phyloP scores from a whole-genome alignment of 2,113 vertebrate genomes.

The Syngnathus floridae region DNA sequence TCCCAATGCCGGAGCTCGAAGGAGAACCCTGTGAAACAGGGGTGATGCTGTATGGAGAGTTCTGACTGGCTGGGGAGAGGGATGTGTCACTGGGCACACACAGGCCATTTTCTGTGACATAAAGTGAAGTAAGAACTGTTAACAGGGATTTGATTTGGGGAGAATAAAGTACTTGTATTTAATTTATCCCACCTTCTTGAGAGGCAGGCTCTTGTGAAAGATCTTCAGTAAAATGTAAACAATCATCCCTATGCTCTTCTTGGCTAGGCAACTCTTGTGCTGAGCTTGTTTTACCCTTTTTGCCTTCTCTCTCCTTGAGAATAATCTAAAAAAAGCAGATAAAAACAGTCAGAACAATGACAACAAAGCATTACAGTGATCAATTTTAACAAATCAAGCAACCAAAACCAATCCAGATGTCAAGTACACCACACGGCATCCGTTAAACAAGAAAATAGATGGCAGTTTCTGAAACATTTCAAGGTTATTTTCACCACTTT shows the following conservation, averaged over 20 bases:
- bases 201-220: conserved; percentile 81
- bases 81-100: conserved; percentile 93
- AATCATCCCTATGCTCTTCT: conserved; percentile 79
- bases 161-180: neutral
- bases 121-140: conserved; percentile 20
- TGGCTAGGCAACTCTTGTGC: conserved; percentile 76
- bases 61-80: conserved; percentile 95
- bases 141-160: neutral
- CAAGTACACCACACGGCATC: too few species aligned
- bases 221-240: conserved; percentile 76
- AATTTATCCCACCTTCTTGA: conserved; percentile 79
- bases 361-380: too few species aligned
- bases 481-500: too few species aligned
- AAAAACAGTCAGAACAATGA: neutral
- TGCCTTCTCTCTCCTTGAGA: conserved; percentile 94
- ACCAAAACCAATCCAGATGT: too few species aligned
- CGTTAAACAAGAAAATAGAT: neutral
- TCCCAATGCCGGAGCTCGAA: conserved; percentile 92
- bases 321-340: conserved; percentile 78
- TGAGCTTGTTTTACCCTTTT: conserved; percentile 83
- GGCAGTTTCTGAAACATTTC: too few species aligned
- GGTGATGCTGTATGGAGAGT: conserved; percentile 96
- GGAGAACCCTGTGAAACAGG: conserved; percentile 96
- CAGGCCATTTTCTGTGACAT: conserved; percentile 73
- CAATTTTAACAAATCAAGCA: too few species aligned